Evolutionary conservation across 2,888 invertebrate genomes (phyloP).

Genomic region (Noctua comes): DNA sequence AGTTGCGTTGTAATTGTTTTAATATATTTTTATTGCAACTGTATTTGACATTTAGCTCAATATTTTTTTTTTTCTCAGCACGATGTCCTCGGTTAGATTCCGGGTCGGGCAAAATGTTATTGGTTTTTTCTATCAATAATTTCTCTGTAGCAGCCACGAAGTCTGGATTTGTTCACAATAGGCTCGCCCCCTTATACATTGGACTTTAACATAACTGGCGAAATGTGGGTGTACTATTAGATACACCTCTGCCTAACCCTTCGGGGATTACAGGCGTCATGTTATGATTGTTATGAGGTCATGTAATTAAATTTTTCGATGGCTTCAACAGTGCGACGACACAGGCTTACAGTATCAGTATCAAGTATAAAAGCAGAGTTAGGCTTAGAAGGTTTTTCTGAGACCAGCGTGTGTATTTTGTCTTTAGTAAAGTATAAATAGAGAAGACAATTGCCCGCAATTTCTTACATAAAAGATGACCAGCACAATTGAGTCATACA

Average conservation of each 20-base stretch:
- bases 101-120: not conserved
- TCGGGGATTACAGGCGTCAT: not conserved
- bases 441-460: not conserved
- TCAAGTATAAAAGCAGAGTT: not conserved
- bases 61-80: too few relatives aligned
- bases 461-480: slow-evolving; percentile 3
- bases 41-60: not conserved
- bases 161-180: too few relatives aligned
- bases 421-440: not conserved
- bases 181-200: too few relatives aligned
- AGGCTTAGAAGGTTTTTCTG: not conserved
- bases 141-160: not conserved
- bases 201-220: not conserved
- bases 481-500: slow-evolving; percentile 36
- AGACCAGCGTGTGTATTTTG: not conserved
- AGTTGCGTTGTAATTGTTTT: not conserved
- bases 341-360: too few relatives aligned
- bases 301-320: not conserved
- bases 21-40: not conserved
- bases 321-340: too few relatives aligned
- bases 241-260: not conserved
- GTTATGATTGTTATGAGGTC: not conserved
- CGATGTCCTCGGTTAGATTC: not conserved
- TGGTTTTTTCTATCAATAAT: not conserved
- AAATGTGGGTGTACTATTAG: not conserved